Evolutionary conservation across 2,888 invertebrate species (phyloP), one percentile per base, ranked within the genome.

Genomic region (Leucoma salicis): DNA sequence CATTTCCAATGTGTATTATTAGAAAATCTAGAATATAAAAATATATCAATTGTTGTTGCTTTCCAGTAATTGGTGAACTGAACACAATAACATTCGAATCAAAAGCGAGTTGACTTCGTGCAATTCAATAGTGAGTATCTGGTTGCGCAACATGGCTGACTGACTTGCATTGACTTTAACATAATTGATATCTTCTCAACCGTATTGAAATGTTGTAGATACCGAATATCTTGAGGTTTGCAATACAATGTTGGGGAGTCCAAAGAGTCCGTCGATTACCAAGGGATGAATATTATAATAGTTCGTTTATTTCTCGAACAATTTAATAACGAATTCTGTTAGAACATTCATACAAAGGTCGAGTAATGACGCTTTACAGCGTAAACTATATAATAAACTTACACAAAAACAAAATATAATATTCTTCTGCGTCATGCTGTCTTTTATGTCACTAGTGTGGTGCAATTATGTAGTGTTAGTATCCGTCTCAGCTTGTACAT

Each of bases 121-220:
- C 60, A 50, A 63, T 66, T 66, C 48, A 55, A 60, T 62, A 51
- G 57, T 40, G 13, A 10, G 7, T 29, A 57, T 49, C 42, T 42
- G 49, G 49, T 57, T 48, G 57, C 48, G 49, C 42, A 46, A 44
- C 38, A 53, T 42, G 57, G 52, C 43, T 51, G 63, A 50, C 58
- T 65, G 60, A 57, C 47, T 55, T 53, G 58, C 57, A 58, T 60
- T 49, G 63, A 61, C 53, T 62, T 39, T 54, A 60, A 69, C 74
- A 76, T 78, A 76, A 78, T 75, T 74, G 70, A 76, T 75, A 69
- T 64, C 64, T 63, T 64, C 67, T 67, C 63, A 58, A 59, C 53
- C 58, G 63, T 47, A 62, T 49, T 40, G 63, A 66, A 37, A 52
- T 51, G 44, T 49, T 49, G 33, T 39, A 52, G 57, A 53, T 59